These are phyloP conservation scores for Fistularia commersonii DNA, from an alignment of 2,797 vertebrate genomes.

Conservation along the genomic window DNA sequence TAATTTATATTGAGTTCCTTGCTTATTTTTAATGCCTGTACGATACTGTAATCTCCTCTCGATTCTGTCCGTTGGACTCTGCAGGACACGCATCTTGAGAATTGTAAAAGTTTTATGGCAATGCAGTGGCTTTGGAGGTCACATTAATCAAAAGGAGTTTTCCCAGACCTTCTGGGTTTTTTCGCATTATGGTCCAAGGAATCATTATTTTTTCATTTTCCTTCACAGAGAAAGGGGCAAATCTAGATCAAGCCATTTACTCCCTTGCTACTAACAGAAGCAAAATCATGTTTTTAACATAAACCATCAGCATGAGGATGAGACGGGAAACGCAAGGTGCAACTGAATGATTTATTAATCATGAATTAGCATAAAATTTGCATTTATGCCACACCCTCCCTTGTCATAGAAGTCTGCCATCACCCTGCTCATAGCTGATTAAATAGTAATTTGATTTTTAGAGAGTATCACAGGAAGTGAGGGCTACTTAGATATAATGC, in stretches of 20 bases:
- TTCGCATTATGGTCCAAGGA: conserved; percentile 10
- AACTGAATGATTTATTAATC: conserved; percentile 12
- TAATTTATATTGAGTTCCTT: conserved; percentile 39
- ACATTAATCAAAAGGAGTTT: conserved; percentile 8
- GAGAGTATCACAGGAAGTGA: conserved; percentile 3
- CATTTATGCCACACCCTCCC: conserved; percentile 7
- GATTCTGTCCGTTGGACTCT: conserved; percentile 14
- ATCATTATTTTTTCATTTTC: conserved; percentile 42
- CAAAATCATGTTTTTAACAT: background rate
- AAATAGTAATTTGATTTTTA: conserved; percentile 14
- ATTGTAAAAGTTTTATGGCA: conserved; percentile 67
- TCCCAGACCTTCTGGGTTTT: conserved; percentile 13
- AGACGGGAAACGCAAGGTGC: conserved; percentile 2
- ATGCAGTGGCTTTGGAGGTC: conserved; percentile 26
- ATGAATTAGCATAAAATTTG: conserved; percentile 13
- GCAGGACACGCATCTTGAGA: conserved; percentile 29
- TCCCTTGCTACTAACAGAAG: conserved; percentile 8
- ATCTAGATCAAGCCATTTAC: conserved; percentile 1
- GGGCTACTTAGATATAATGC: conserved; percentile 21
- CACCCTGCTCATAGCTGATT: conserved; percentile 16
- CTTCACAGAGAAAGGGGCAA: conserved; percentile 1
- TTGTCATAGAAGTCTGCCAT: conserved; percentile 14
- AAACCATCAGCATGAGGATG: background rate
- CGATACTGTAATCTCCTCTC: conserved; percentile 4
- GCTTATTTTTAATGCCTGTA: conserved; percentile 25